Evolutionary conservation across 92 coral and sea anemone species (phyloP).

Genomic region (Montipora capitata): DNA sequence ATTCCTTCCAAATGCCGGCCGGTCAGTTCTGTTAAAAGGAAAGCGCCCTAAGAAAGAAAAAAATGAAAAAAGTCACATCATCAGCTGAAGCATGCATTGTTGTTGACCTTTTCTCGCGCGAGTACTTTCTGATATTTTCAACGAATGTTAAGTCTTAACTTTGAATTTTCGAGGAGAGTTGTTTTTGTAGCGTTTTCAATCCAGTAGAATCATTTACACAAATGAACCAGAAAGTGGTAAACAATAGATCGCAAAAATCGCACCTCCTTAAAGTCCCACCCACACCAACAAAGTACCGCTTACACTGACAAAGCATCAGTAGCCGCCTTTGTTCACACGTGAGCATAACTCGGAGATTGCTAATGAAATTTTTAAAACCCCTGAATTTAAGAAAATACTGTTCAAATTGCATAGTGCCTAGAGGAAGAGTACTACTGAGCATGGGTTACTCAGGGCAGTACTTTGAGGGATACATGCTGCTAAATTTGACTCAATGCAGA

Average conservation of each 20-base stretch:
- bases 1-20: too few relatives aligned
- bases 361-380: too few relatives aligned
- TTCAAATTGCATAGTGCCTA: too few relatives aligned
- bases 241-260: neutral
- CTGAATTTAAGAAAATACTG: too few relatives aligned
- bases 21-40: too few relatives aligned
- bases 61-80: neutral
- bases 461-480: too few relatives aligned
- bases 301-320: neutral
- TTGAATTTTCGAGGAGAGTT: neutral
- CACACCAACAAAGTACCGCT: conserved; percentile 5
- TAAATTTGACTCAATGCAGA: too few relatives aligned
- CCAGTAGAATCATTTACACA: neutral
- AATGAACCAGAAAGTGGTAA: neutral
- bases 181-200: neutral
- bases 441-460: too few relatives aligned
- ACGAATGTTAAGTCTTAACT: neutral
- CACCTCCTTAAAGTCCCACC: neutral
- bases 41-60: neutral
- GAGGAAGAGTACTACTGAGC: neutral
- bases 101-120: neutral
- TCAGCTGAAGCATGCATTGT: neutral
- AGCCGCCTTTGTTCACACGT: neutral
- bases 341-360: too few relatives aligned
- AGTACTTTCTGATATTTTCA: neutral